Conservation (phyloP, 2,113 vertebrate genomes). For the Thinocorus orbignyianus region DNA sequence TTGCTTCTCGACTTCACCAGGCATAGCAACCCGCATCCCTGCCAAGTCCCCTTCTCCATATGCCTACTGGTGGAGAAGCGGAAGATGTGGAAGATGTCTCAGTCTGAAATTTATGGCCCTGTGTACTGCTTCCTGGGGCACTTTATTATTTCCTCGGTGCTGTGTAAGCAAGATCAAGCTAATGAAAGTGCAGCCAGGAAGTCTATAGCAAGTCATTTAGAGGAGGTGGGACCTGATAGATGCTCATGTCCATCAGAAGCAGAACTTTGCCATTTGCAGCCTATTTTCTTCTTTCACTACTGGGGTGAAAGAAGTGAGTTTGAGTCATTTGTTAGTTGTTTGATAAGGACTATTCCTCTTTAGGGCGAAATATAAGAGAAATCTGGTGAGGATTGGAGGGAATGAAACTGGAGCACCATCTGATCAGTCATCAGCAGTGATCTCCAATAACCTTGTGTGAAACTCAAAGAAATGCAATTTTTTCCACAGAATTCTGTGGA, state of each 20-base stretch:
- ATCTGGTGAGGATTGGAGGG: neutral
- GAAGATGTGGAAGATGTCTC: neutral
- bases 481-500: neutral
- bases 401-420: neutral
- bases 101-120: constrained; percentile 11
- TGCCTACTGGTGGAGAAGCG: neutral
- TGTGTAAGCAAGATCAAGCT: constrained; percentile 27
- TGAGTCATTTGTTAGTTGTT: neutral
- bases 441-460: neutral
- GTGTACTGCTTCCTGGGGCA: neutral
- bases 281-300: neutral
- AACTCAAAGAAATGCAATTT: neutral
- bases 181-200: constrained; percentile 28
- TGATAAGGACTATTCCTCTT: neutral
- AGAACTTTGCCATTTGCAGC: neutral
- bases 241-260: neutral
- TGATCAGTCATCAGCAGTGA: neutral
- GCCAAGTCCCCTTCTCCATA: neutral
- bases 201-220: neutral
- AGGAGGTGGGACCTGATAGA: neutral
- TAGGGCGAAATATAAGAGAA: neutral
- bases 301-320: neutral
- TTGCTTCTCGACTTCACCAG: neutral
- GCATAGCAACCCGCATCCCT: fast-evolving
- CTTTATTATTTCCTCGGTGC: constrained; percentile 34